Evolutionary conservation across 2,888 invertebrate species (phyloP), one percentile per base, ranked within the genome.

Genomic region (Axea sp.): DNA sequence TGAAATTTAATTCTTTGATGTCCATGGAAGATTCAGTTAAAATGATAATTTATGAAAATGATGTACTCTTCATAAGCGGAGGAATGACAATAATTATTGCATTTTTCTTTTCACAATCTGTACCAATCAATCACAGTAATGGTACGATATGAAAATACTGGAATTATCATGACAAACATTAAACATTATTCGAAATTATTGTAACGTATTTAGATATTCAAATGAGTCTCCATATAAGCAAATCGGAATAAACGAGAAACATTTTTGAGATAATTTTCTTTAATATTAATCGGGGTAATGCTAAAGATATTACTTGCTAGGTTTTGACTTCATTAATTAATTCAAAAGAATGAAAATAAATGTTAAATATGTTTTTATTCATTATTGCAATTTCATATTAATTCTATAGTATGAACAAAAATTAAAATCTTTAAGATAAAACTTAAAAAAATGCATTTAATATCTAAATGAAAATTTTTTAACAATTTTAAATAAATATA

Each of bases 121-220:
- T n/a, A 8, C 12, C 17, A 60, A 37, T 47, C 47, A 37, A 47
- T 59, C 59, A 59, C 45, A 1, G 8, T 45, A 28, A 59, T 35
- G 6, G 26, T 19, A 14, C 15, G 22, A 37, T 19, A 30, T 19
- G 47, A 60, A 60, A 60, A 47, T 6, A n/a, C 19, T 15, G 6
- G 39, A 0, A 37, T 37, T 60, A 60, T 37, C 39, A 37, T 22
- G 60, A 62, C 37, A 22, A 14, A 24, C 60, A 7, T 62, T 39
- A 49, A 19, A 39, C 39, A 39, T 62, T 30, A 37, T 47, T 22
- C 37, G 19, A 31, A 30, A 49, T 49, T 14, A 22, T 28, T 35
- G 60, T 22, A 19, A 19, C 31, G 60, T 30, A 49, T 62, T 47
- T 62, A 62, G 30, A 62, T 62, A 62, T 62, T 62, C 60, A 62